Conservation (phyloP, 2,888 invertebrate genomes). For the Phragmatobia fuliginosa region DNA sequence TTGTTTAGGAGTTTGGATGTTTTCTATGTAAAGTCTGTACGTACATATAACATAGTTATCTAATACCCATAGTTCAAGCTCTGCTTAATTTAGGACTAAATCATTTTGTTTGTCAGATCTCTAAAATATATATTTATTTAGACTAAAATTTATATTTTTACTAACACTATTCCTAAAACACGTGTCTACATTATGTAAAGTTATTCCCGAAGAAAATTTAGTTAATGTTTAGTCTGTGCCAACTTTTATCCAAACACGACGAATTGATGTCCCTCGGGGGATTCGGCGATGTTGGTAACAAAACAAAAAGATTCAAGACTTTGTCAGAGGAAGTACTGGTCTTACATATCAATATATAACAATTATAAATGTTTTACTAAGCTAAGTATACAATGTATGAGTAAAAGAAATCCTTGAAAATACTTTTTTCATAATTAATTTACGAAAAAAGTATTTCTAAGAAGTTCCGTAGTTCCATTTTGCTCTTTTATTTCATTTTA, state of each 20-base stretch:
- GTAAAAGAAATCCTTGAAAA: slow-evolving; percentile 49
- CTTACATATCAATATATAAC: slow-evolving; percentile 56
- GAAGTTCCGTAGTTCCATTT: too few species aligned
- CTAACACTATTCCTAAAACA: slow-evolving; percentile 24
- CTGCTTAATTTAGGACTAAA: too few species aligned
- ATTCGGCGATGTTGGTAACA: slow-evolving; percentile 55
- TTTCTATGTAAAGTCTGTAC: too few species aligned
- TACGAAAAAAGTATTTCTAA: slow-evolving; percentile 42
- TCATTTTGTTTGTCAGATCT: too few species aligned
- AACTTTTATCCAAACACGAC: slow-evolving; percentile 57
- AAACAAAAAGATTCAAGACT: slow-evolving; percentile 64
- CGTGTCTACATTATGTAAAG: slow-evolving; percentile 32
- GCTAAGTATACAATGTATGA: slow-evolving; percentile 39
- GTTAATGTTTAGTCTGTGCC: slow-evolving; percentile 58
- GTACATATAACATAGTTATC: too few species aligned
- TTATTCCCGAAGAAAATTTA: slow-evolving; percentile 47
- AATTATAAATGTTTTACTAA: slow-evolving; percentile 46
- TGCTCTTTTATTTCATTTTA: too few species aligned
- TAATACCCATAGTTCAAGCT: too few species aligned
- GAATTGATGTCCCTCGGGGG: slow-evolving; percentile 60
- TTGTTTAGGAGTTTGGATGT: too few species aligned
- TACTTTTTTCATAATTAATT: slow-evolving; percentile 24
- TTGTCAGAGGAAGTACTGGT: slow-evolving; percentile 56
- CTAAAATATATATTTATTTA: too few species aligned
- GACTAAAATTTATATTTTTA: too few species aligned